Percentiles rank a stretch among this genome's conserved stretches.
Conservation (phyloP, 2,797 vertebrate genomes). For the Crenichthys baileyi region DNA sequence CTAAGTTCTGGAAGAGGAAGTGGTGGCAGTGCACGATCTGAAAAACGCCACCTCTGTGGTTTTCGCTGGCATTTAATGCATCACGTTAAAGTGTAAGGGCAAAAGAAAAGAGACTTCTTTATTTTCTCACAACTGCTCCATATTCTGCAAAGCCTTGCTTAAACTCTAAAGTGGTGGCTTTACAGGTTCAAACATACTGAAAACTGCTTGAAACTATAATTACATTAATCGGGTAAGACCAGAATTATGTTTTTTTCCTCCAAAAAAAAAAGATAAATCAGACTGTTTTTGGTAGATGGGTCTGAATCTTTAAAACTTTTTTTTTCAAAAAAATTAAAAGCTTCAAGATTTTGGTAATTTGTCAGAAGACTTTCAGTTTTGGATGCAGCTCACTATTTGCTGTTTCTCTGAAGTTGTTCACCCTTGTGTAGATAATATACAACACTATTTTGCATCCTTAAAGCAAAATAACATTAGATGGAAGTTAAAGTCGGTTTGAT, state of each 20-base stretch:
- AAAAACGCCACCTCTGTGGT: slow-evolving; percentile 31
- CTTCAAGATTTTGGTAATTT: not conserved
- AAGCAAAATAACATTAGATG: not conserved
- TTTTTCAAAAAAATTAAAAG: not conserved
- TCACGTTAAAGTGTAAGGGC: not conserved
- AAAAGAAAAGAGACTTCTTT: not conserved
- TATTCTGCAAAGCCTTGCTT: not conserved
- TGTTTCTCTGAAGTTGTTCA: not conserved
- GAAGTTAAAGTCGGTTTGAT: not conserved
- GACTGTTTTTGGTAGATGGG: not conserved
- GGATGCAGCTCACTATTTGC: too few relatives aligned
- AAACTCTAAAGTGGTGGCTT: not conserved
- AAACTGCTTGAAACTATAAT: not conserved
- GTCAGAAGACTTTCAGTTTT: not conserved
- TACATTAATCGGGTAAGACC: not conserved
- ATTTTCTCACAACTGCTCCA: not conserved
- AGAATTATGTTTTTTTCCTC: not conserved
- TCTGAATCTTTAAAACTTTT: not conserved
- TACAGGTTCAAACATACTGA: not conserved
- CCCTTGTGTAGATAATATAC: not conserved
- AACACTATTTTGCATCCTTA: not conserved
- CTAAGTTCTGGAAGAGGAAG: slow-evolving; percentile 49
- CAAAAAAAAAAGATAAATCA: not conserved
- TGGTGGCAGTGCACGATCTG: not conserved
- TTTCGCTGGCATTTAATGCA: slow-evolving; percentile 22